Percentiles rank a stretch among this genome's conserved stretches.
These are phyloP conservation scores for Quadriops clusia DNA, from an alignment of 2,888 invertebrate genomes.

Conservation along the genomic window DNA sequence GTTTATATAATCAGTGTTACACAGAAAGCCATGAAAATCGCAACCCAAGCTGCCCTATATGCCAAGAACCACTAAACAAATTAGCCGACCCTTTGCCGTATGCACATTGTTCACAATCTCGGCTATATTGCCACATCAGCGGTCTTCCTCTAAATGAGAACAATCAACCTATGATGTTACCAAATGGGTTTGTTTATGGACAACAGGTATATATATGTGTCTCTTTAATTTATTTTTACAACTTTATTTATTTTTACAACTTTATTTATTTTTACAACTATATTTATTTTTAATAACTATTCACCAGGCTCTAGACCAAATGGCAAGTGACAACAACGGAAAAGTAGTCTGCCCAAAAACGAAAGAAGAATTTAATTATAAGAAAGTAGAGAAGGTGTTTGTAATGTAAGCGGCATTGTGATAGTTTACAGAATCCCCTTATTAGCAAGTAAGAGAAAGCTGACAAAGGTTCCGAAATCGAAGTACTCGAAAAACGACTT, in stretches of 20 bases:
- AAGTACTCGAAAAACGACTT: no score
- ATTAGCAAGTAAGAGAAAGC: no score
- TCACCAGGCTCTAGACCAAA: conserved; percentile 71
- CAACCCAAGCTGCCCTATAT: conserved; percentile 86
- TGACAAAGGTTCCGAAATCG: no score
- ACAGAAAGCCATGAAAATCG: conserved; percentile 48
- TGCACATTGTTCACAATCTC: conserved; percentile 93
- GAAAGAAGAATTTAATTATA: conserved; percentile 79
- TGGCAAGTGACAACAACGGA: conserved; percentile 85
- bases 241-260: neutral
- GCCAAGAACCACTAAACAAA: conserved; percentile 74
- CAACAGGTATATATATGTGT: conserved; percentile 53
- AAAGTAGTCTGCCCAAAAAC: conserved; percentile 89
- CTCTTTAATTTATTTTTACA: neutral
- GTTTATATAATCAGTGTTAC: conserved; percentile 51
- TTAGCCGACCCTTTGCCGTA: conserved; percentile 81
- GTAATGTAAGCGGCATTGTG: conserved; percentile 96
- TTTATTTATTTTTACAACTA: neutral
- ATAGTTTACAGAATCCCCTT: no score
- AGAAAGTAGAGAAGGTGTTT: conserved; percentile 91
- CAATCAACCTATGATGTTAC: conserved; percentile 97
- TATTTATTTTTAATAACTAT: no score
- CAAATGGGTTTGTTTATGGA: conserved; percentile 95
- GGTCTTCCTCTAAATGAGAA: conserved; percentile 90
- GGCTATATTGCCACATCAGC: conserved; percentile 83